phyloP scores from a whole-genome alignment of 2,888 invertebrate genomes.

The Agrotis exclamationis region DNA sequence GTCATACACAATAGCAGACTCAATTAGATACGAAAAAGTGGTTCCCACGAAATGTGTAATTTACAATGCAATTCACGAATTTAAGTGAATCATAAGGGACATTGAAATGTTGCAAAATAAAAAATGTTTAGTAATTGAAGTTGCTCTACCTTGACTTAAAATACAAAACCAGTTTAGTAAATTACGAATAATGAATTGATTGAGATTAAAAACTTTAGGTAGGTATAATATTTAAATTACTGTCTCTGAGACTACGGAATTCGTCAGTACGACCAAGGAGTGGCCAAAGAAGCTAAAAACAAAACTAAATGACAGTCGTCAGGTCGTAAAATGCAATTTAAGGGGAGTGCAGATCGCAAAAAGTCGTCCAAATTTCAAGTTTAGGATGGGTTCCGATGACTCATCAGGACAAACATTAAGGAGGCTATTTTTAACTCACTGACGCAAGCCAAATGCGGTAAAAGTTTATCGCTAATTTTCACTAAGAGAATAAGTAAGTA shows the following conservation, averaged over 20 bases:
- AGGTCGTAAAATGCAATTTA: constrained; percentile 18
- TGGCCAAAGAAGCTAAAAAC: neutral
- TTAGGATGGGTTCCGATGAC: constrained; percentile 53
- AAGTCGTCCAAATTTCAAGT: constrained; percentile 52
- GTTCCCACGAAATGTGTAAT: constrained; percentile 42
- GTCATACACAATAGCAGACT: constrained; percentile 1
- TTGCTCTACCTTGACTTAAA: constrained; percentile 53
- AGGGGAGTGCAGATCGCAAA: constrained; percentile 33
- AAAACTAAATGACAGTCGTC: constrained; percentile 22
- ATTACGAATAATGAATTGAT: constrained; percentile 33
- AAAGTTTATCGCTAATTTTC: constrained; percentile 27
- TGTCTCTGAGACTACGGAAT: constrained; percentile 12
- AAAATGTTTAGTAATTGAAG: constrained; percentile 22
- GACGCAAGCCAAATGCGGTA: constrained; percentile 45
- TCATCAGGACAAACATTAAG: constrained; percentile 55
- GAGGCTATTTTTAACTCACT: constrained; percentile 62
- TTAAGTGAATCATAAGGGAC: constrained; percentile 23
- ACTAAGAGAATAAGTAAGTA: constrained; percentile 3
- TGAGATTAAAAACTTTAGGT: constrained; percentile 12
- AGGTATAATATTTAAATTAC: constrained; percentile 15
- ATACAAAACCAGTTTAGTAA: constrained; percentile 40
- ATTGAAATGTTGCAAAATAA: constrained; percentile 40
- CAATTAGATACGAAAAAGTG: constrained; percentile 9
- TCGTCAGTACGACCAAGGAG: constrained; percentile 7
- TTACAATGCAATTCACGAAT: constrained; percentile 10